These are phyloP conservation scores for Propithecus perrieri DNA, from an alignment of 2,797 vertebrate species.

Conservation along the genomic window DNA sequence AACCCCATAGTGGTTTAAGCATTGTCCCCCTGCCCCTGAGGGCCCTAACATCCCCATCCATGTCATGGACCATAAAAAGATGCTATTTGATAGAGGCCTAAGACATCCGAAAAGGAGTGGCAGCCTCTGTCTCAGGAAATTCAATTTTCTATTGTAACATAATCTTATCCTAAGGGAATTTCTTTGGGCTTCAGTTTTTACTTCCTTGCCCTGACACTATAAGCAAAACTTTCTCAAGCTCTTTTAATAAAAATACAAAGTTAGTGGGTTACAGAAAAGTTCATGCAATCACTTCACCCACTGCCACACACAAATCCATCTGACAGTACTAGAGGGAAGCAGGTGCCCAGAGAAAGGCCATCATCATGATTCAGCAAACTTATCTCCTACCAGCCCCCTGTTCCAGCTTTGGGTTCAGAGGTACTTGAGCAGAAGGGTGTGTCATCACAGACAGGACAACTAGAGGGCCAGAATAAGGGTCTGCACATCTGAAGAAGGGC, in stretches of 20 bases:
- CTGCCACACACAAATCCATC: constrained; percentile 40
- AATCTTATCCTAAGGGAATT: not conserved
- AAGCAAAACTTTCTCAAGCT: constrained; percentile 36
- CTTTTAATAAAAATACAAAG: not conserved
- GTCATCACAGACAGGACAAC: not conserved
- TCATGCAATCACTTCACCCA: constrained; percentile 47
- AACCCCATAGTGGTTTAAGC: not conserved
- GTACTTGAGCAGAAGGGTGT: not conserved
- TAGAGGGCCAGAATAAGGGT: not conserved
- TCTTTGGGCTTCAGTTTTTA: constrained; percentile 47
- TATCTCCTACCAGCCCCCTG: not conserved
- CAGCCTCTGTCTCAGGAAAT: not conserved
- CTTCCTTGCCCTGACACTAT: constrained; percentile 12
- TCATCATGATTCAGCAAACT: not conserved
- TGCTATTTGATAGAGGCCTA: not conserved
- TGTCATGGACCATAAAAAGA: not conserved
- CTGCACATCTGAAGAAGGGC: not conserved
- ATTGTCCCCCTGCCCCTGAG: not conserved
- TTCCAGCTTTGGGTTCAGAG: not conserved
- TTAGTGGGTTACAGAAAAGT: constrained; percentile 55
- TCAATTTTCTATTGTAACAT: not conserved
- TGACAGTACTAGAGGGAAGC: not conserved
- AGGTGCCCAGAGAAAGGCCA: constrained; percentile 15
- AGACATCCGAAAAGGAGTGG: not conserved
- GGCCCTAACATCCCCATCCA: not conserved